Percentiles rank a stretch among this genome's conserved stretches.
Evolutionary conservation across 2,888 invertebrate genomes (phyloP).

Genomic region (Chaetogeoica ovagalla): DNA sequence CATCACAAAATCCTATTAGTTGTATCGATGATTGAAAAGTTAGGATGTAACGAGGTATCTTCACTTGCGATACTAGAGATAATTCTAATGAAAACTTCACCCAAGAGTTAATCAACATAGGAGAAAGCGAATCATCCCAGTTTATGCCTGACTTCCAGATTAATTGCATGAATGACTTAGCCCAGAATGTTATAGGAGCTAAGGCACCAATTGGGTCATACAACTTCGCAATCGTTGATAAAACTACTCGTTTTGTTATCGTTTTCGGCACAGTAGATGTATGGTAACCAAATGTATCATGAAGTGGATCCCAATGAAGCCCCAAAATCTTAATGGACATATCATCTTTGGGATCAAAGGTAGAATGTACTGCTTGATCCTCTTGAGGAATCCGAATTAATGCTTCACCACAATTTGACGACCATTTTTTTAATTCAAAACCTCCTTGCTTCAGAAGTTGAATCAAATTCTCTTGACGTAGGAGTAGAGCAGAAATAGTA

Average conservation of each 20-base stretch:
- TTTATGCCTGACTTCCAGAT: conserved; percentile 54
- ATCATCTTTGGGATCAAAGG: conserved; percentile 13
- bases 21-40: not conserved
- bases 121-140: conserved; percentile 56
- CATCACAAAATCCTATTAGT: conserved; percentile 53
- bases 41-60: not conserved
- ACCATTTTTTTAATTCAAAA: conserved; percentile 28
- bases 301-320: not conserved
- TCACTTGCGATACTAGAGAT: not conserved
- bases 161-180: conserved; percentile 55
- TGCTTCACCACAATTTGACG: conserved; percentile 4
- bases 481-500: conserved; percentile 53
- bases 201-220: too few relatives aligned
- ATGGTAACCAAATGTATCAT: conserved; percentile 1
- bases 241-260: conserved; percentile 45
- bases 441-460: conserved; percentile 9
- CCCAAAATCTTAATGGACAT: conserved; percentile 32
- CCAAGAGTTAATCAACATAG: conserved; percentile 15
- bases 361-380: not conserved
- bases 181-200: conserved; percentile 52
- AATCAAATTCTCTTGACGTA: conserved; percentile 53
- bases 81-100: not conserved
- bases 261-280: not conserved
- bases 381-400: not conserved
- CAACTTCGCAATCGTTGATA: conserved; percentile 41